Conservation (phyloP, 2,797 vertebrate genomes). For the Sebastes hubbsi region DNA sequence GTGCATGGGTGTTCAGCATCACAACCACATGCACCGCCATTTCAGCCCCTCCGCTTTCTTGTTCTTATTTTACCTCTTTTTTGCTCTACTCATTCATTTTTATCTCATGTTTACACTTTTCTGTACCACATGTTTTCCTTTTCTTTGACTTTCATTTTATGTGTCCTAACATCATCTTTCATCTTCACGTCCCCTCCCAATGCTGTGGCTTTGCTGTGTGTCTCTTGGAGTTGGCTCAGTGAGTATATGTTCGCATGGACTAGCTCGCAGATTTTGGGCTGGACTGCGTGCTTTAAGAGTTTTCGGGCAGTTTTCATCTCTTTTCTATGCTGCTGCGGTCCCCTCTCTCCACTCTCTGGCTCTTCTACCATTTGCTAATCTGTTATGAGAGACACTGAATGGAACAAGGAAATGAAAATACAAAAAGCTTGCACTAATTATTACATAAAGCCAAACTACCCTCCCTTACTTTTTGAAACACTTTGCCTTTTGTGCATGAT, state of each 20-base stretch:
- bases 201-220: slow-evolving; percentile 72
- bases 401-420: neutral
- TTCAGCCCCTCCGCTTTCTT: slow-evolving; percentile 10
- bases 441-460: neutral
- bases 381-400: slow-evolving; percentile 20
- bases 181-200: slow-evolving; percentile 58
- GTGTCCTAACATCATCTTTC: slow-evolving; percentile 57
- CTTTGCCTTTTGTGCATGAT: slow-evolving; percentile 16
- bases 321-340: slow-evolving; percentile 36
- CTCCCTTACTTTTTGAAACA: neutral
- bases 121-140: slow-evolving; percentile 23
- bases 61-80: neutral
- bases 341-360: slow-evolving; percentile 52
- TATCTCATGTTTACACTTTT: slow-evolving; percentile 30
- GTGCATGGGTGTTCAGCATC: neutral
- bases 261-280: slow-evolving; percentile 35
- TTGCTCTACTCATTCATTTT: slow-evolving; percentile 3
- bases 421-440: slow-evolving; percentile 3
- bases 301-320: slow-evolving; percentile 27
- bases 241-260: slow-evolving; percentile 75
- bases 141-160: slow-evolving; percentile 20
- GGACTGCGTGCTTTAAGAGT: slow-evolving; percentile 8
- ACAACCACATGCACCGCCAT: neutral
- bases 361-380: slow-evolving; percentile 11
- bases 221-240: slow-evolving; percentile 73